phyloP scores from a whole-genome alignment of 1,140 invertebrate genomes.

The Microvelia longipes region DNA sequence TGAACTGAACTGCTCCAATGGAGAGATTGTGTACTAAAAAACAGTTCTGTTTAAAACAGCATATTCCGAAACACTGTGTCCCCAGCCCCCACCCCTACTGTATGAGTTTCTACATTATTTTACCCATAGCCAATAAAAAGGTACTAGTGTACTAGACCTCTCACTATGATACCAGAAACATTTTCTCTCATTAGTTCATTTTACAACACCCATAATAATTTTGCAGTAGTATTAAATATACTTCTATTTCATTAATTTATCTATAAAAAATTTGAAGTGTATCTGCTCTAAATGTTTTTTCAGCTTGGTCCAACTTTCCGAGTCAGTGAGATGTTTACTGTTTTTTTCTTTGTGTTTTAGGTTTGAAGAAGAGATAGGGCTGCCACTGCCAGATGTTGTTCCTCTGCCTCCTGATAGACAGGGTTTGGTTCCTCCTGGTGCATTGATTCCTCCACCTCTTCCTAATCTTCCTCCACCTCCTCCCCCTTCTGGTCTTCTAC shows the following conservation, averaged over 20 bases:
- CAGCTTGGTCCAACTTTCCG: too few species aligned
- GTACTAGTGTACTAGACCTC: too few species aligned
- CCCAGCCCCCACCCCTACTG: too few species aligned
- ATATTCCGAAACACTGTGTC: too few species aligned
- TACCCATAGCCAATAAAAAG: too few species aligned
- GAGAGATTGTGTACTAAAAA: too few species aligned
- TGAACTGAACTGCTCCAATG: too few species aligned
- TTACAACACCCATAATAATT: not conserved
- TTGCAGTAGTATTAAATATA: not conserved
- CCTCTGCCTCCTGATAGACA: constrained; percentile 9
- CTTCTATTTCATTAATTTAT: not conserved
- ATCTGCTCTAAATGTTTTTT: not conserved
- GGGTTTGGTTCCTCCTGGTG: constrained; percentile 15
- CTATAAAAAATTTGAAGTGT: not conserved
- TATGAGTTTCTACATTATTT: too few species aligned
- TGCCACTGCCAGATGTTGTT: constrained; percentile 15
- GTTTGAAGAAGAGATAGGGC: constrained; percentile 25
- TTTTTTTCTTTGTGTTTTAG: constrained; percentile 13
- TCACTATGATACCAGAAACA: too few species aligned
- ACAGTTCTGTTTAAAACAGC: too few species aligned
- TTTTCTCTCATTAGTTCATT: not conserved
- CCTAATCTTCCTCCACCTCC: constrained; percentile 19
- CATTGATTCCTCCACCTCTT: constrained; percentile 3
- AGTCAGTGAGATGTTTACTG: too few species aligned
- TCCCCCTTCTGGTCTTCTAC: constrained; percentile 18